Conservation (phyloP, 2,888 invertebrate species). For the Calliscelio sp. region DNA sequence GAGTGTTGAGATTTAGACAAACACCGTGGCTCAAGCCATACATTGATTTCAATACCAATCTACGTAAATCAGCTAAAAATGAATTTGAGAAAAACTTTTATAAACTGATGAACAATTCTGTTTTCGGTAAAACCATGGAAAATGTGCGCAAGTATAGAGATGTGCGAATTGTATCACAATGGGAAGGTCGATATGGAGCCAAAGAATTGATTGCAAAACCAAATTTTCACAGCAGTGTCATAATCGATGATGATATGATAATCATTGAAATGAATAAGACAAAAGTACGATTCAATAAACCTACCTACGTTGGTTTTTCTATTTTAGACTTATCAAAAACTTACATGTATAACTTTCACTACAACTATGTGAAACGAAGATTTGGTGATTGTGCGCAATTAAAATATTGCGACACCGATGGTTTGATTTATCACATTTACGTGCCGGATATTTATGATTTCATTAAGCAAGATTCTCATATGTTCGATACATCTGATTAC, state of each 20-base stretch:
- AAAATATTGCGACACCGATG: conserved; percentile 80
- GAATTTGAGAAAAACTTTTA: conserved; percentile 43
- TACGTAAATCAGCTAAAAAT: conserved; percentile 14
- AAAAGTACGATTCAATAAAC: conserved; percentile 61
- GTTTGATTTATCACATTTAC: conserved; percentile 79
- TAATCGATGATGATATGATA: conserved; percentile 35
- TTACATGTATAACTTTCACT: too few species aligned
- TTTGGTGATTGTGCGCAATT: conserved; percentile 69
- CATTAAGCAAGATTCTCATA: conserved; percentile 74
- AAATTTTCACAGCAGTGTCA: conserved; percentile 28
- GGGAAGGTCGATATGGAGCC: conserved; percentile 76
- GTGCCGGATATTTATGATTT: conserved; percentile 82
- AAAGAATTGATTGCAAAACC: conserved; percentile 39
- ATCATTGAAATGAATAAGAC: conserved; percentile 49
- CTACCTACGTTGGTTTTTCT: conserved; percentile 61
- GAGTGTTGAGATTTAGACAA: conserved; percentile 36
- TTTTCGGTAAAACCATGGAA: too few species aligned
- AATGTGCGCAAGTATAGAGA: conserved; percentile 81
- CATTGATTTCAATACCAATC: conserved; percentile 14
- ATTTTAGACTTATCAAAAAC: conserved; percentile 47
- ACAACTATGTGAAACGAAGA: conserved; percentile 25
- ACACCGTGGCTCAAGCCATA: conserved; percentile 30
- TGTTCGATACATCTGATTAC: conserved; percentile 80
- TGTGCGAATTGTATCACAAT: conserved; percentile 78
- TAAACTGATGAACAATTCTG: conserved; percentile 58